These are phyloP conservation scores for Typhlomys cinereus DNA, from an alignment of 2,113 vertebrate genomes.

Conservation along the genomic window DNA sequence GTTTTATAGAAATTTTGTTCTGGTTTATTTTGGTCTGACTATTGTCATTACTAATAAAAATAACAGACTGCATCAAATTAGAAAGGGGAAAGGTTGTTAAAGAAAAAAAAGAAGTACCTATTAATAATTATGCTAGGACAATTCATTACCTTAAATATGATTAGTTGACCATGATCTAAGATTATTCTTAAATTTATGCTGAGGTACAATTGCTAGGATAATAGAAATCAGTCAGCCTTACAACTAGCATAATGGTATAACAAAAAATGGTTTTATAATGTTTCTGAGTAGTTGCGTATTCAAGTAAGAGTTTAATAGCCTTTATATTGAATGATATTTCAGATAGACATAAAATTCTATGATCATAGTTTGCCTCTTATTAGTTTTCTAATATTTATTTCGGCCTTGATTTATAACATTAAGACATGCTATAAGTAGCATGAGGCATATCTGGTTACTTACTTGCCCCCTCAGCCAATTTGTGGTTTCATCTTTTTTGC, in stretches of 20 bases:
- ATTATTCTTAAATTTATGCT: background rate
- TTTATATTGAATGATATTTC: constrained; percentile 12
- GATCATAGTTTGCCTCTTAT: background rate
- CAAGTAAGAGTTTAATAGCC: no score
- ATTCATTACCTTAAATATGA: background rate
- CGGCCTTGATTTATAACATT: background rate
- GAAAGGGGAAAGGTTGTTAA: background rate
- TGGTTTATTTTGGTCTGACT: background rate
- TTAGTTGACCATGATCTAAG: background rate
- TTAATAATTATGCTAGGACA: background rate
- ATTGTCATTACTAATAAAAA: background rate
- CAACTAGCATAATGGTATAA: background rate
- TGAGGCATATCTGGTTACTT: background rate
- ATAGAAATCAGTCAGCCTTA: background rate
- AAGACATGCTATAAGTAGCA: background rate
- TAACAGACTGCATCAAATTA: background rate
- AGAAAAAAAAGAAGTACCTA: background rate
- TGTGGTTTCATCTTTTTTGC: background rate
- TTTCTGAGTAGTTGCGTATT: no score
- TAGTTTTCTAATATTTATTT: background rate
- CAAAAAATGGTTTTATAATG: no score
- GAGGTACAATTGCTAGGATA: background rate
- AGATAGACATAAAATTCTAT: background rate
- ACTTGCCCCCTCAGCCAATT: background rate
- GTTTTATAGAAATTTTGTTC: background rate